Conservation (phyloP, 1,140 invertebrate genomes). For the Eumeta japonica region DNA sequence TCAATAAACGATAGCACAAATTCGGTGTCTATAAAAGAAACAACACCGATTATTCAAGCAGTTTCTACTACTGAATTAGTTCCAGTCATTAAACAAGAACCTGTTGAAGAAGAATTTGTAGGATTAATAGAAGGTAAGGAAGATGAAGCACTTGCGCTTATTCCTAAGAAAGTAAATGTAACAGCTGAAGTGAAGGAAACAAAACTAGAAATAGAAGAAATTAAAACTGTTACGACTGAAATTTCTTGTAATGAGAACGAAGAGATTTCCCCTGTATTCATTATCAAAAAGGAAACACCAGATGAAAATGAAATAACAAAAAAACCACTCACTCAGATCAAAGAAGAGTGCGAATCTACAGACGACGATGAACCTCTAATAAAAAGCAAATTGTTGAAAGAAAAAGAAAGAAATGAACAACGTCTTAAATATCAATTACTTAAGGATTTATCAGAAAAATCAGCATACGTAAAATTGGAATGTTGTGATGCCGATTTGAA, state of each 20-base stretch:
- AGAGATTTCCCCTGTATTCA: conserved; percentile 10
- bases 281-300: conserved; percentile 32
- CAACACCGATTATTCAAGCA: conserved; percentile 15
- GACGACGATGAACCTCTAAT: conserved; percentile 56
- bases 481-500: conserved; percentile 44
- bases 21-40: conserved; percentile 9
- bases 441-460: conserved; percentile 48
- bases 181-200: neutral
- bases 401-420: conserved; percentile 39
- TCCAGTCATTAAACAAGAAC: conserved; percentile 46
- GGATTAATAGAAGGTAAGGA: too few relatives aligned
- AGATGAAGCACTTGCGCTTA: neutral
- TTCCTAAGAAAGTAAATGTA: neutral
- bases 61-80: too few relatives aligned
- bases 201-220: neutral
- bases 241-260: too few relatives aligned
- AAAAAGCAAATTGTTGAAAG: conserved; percentile 50
- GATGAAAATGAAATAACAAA: conserved; percentile 27
- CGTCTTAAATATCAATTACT: conserved; percentile 37
- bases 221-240: neutral
- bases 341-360: conserved; percentile 47
- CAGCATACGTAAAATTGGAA: conserved; percentile 46
- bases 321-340: conserved; percentile 30
- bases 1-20: neutral
- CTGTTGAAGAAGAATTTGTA: conserved; percentile 36